These are phyloP conservation scores for Cryptosula pallasiana DNA, from an alignment of 2,888 invertebrate genomes.

Conservation along the genomic window DNA sequence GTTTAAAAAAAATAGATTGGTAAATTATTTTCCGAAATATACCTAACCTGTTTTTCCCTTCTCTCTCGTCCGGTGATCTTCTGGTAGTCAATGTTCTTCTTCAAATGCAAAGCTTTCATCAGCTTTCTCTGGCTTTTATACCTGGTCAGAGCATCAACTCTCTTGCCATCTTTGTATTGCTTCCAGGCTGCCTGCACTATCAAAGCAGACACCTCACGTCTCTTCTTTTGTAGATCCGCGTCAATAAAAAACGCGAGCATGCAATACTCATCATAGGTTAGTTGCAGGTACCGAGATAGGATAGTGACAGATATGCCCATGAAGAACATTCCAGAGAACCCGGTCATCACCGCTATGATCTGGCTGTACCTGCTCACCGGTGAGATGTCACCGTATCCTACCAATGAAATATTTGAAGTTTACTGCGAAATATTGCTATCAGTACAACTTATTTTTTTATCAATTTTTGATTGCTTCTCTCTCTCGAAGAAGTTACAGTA, in stretches of 20 bases:
- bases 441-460: no score
- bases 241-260: slow-evolving; percentile 17
- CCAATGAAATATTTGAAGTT: no score
- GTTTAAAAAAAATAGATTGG: no score
- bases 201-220: background rate
- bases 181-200: slow-evolving; percentile 17
- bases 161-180: slow-evolving; percentile 16
- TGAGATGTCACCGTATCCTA: slow-evolving; percentile 18
- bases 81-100: background rate
- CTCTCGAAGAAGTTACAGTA: no score
- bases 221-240: slow-evolving; percentile 16
- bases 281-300: slow-evolving; percentile 21
- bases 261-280: slow-evolving; percentile 23
- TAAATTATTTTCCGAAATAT: no score
- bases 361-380: slow-evolving; percentile 8
- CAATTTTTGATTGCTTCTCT: no score
- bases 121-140: background rate
- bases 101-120: slow-evolving; percentile 3
- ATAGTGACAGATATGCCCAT: slow-evolving; percentile 22
- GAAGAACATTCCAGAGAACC: slow-evolving; percentile 21
- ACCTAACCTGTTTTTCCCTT: slow-evolving; percentile 7
- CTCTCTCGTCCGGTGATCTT: background rate
- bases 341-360: background rate
- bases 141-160: background rate
- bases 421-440: no score